These are phyloP conservation scores for Celastrina argiolus DNA, from an alignment of 2,888 invertebrate species.

Conservation along the genomic window DNA sequence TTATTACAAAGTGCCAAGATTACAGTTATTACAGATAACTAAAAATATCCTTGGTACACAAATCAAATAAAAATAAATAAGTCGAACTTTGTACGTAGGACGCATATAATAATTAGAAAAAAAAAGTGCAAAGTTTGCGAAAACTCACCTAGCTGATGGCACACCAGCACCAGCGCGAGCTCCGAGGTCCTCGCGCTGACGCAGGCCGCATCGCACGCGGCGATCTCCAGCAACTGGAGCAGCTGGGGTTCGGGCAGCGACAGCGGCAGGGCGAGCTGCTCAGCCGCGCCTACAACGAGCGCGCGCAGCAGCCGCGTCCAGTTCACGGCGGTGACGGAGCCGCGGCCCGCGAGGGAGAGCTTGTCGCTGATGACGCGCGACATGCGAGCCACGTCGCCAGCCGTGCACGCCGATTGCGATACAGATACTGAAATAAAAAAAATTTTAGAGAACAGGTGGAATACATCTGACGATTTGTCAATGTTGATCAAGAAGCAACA, in stretches of 20 bases:
- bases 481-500: too few species aligned
- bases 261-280: constrained; percentile 25
- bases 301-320: constrained; percentile 83
- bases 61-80: too few species aligned
- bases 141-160: constrained; percentile 78
- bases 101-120: too few species aligned
- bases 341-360: constrained; percentile 76
- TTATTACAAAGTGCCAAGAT: too few species aligned
- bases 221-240: constrained; percentile 82
- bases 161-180: constrained; percentile 86
- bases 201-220: constrained; percentile 85
- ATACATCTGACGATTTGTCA: too few species aligned
- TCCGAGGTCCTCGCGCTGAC: constrained; percentile 85
- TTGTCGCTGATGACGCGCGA: constrained; percentile 88
- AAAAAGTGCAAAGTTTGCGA: too few species aligned
- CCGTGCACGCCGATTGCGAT: constrained; percentile 88
- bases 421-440: constrained; percentile 60
- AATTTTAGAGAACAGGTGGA: neutral
- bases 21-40: too few species aligned
- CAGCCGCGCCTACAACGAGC: constrained; percentile 72
- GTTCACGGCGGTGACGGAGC: constrained; percentile 80
- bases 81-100: too few species aligned
- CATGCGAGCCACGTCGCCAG: constrained; percentile 92
- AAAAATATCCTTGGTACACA: too few species aligned
- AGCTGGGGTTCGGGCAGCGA: constrained; percentile 25